Percentiles rank a stretch among this genome's conserved stretches.
phyloP scores from a whole-genome alignment of 1,140 invertebrate species.

The Acromyrmex echinatior region DNA sequence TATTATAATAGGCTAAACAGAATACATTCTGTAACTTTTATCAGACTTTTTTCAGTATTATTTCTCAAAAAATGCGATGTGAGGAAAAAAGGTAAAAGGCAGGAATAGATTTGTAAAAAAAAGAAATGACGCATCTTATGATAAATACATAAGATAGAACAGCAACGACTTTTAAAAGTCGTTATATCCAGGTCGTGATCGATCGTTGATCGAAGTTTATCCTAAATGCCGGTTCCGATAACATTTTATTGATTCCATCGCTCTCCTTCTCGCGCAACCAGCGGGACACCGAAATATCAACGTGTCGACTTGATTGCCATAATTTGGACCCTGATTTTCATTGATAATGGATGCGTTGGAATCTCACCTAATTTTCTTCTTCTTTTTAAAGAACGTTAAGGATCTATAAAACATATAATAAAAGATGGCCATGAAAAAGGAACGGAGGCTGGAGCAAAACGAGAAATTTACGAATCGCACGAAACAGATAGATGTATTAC shows the following conservation, averaged over 20 bases:
- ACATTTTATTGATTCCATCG: slow-evolving; percentile 72
- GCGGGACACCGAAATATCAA: slow-evolving; percentile 30
- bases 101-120: slow-evolving; percentile 27
- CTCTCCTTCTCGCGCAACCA: background rate
- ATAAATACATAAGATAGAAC: slow-evolving; percentile 42
- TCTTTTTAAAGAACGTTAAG: background rate
- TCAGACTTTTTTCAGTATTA: background rate
- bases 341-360: background rate
- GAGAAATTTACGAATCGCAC: slow-evolving; percentile 23
- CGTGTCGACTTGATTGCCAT: slow-evolving; percentile 35
- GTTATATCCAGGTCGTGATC: slow-evolving; percentile 48
- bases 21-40: too few species aligned
- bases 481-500: background rate
- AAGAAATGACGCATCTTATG: background rate
- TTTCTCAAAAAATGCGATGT: slow-evolving; percentile 7
- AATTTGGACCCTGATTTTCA: slow-evolving; percentile 47
- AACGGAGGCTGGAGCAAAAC: slow-evolving; percentile 39
- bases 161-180: slow-evolving; percentile 32
- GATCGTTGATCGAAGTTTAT: slow-evolving; percentile 29
- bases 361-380: too few species aligned
- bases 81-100: background rate
- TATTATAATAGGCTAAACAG: too few species aligned
- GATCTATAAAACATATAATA: background rate
- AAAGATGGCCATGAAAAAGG: background rate
- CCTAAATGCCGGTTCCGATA: slow-evolving; percentile 64